Conservation (phyloP, 2,888 invertebrate species). For the Erannis defoliaria region DNA sequence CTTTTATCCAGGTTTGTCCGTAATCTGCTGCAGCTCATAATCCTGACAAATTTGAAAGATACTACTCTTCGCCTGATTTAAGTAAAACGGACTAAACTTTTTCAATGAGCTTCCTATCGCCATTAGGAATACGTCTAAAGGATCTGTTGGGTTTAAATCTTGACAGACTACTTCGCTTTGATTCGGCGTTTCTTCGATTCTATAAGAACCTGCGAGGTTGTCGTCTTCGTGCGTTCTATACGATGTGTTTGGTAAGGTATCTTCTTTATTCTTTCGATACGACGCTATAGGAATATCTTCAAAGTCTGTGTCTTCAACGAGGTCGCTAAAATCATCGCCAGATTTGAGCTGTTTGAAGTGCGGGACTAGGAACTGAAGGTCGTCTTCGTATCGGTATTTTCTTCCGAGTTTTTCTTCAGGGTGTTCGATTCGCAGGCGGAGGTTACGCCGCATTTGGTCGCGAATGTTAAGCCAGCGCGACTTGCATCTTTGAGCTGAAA, state of each 20-base stretch:
- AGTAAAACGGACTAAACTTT: conserved; percentile 71
- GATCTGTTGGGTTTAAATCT: conserved; percentile 37
- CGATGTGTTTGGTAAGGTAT: conserved; percentile 22
- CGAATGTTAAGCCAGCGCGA: conserved; percentile 77
- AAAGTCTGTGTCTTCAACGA: conserved; percentile 30
- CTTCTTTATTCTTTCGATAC: not conserved
- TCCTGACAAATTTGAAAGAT: conserved; percentile 80
- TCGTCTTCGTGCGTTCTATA: conserved; percentile 10
- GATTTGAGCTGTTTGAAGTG: conserved; percentile 53
- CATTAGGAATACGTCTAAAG: conserved; percentile 64
- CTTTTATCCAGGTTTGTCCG: conserved; percentile 25
- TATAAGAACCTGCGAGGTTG: conserved; percentile 1
- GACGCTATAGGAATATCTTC: conserved; percentile 16
- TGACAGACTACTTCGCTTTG: conserved; percentile 26
- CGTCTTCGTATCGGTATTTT: conserved; percentile 76
- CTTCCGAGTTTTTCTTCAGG: conserved; percentile 57
- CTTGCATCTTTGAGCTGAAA: conserved; percentile 61
- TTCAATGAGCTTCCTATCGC: conserved; percentile 73
- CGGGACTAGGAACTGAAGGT: conserved; percentile 72
- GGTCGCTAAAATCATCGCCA: conserved; percentile 27
- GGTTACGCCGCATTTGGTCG: conserved; percentile 74
- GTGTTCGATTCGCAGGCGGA: conserved; percentile 64
- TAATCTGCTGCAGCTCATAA: conserved; percentile 72
- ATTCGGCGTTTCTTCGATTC: conserved; percentile 25
- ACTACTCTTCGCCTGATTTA: conserved; percentile 80